Evolutionary conservation across 2,113 vertebrate species (phyloP).

Genomic region (Trochalopteron elliotii): DNA sequence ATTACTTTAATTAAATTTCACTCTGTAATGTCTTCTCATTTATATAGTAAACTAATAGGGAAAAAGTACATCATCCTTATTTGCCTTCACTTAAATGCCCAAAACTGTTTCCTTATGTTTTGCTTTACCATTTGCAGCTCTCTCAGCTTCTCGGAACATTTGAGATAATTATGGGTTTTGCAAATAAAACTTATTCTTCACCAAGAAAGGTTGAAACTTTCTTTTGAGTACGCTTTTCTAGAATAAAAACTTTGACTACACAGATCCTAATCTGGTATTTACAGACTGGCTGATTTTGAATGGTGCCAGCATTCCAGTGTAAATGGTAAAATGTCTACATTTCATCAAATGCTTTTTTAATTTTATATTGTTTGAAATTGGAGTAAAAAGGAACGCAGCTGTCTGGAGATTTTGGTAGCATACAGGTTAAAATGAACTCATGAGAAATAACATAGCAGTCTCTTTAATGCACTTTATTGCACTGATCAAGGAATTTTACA

Average conservation of each 20-base stretch:
- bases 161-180: constrained; percentile 69
- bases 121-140: constrained; percentile 46
- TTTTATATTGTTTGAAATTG: constrained; percentile 68
- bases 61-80: constrained; percentile 57
- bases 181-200: constrained; percentile 55
- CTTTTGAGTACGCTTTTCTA: constrained; percentile 54
- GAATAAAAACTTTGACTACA: constrained; percentile 51
- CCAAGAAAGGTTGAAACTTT: constrained; percentile 35
- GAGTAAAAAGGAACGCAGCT: constrained; percentile 70
- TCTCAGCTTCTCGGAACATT: constrained; percentile 47
- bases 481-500: constrained; percentile 48
- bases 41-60: constrained; percentile 78
- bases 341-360: constrained; percentile 75
- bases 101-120: constrained; percentile 44
- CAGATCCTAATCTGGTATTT: constrained; percentile 74
- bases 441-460: constrained; percentile 50
- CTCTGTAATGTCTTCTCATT: constrained; percentile 82
- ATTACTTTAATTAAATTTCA: constrained; percentile 92
- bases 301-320: constrained; percentile 67
- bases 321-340: constrained; percentile 66
- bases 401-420: constrained; percentile 59
- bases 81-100: constrained; percentile 44
- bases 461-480: constrained; percentile 33
- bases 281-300: constrained; percentile 62
- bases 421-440: constrained; percentile 57